These are phyloP conservation scores for Characodon lateralis DNA, from an alignment of 2,797 vertebrate genomes.

Conservation along the genomic window DNA sequence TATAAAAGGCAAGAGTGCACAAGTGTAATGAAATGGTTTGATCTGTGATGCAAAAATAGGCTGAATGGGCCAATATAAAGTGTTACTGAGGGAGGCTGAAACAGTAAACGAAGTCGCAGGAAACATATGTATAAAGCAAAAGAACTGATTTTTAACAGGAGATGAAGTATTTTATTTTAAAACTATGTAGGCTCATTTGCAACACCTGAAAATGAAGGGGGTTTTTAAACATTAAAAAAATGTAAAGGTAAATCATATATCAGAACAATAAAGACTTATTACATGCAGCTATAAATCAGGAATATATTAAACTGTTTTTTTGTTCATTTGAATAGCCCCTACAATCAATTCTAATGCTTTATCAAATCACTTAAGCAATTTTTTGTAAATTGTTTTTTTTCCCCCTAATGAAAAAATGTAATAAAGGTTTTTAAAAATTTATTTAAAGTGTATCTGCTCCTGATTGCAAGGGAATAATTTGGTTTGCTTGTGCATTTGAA, in stretches of 20 bases:
- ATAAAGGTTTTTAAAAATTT: neutral
- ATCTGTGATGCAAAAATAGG: neutral
- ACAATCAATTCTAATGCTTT: neutral
- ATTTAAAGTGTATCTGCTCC: constrained; percentile 7
- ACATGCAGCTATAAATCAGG: neutral
- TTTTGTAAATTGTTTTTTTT: neutral
- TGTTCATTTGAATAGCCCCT: neutral
- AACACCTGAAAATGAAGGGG: neutral
- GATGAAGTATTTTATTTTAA: neutral
- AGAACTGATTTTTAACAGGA: neutral
- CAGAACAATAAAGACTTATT: neutral
- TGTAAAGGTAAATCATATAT: neutral
- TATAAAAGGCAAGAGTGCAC: neutral
- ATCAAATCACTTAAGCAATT: neutral
- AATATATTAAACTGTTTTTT: neutral
- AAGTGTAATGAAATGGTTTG: constrained; percentile 11
- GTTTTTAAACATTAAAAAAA: neutral
- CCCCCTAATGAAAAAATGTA: neutral
- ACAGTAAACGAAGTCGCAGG: neutral
- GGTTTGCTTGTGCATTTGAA: constrained; percentile 10
- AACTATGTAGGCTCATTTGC: neutral
- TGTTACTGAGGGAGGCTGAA: neutral
- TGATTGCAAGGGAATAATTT: constrained; percentile 20
- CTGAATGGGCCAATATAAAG: neutral
- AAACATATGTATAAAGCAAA: neutral